Evolutionary conservation across 2,888 invertebrate species (phyloP).

Genomic region (Caenorhabditis sp.): DNA sequence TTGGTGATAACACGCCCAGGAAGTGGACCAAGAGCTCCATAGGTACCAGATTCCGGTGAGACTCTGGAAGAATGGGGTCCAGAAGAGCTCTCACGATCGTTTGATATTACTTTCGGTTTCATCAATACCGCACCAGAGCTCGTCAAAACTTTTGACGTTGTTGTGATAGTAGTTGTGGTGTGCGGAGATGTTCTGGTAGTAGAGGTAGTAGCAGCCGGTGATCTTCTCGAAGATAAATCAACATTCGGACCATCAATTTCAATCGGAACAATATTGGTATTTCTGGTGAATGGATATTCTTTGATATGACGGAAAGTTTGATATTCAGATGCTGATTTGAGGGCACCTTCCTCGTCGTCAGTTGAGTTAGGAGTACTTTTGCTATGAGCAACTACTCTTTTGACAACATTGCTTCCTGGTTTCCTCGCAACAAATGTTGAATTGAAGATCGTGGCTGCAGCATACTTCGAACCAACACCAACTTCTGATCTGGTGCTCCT

Average conservation of each 20-base stretch:
- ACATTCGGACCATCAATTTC: constrained; percentile 81
- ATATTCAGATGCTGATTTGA: constrained; percentile 67
- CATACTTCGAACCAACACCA: constrained; percentile 60
- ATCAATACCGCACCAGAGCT: constrained; percentile 73
- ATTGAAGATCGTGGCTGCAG: constrained; percentile 68
- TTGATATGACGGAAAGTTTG: constrained; percentile 67
- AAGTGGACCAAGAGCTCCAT: constrained; percentile 77
- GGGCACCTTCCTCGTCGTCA: constrained; percentile 68
- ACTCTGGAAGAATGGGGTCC: constrained; percentile 52
- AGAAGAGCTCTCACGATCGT: constrained; percentile 46
- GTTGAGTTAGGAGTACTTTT: constrained; percentile 71
- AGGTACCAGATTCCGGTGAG: constrained; percentile 71
- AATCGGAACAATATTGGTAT: constrained; percentile 74
- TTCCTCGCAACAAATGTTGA: constrained; percentile 80
- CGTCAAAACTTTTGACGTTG: constrained; percentile 67
- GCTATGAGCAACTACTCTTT: constrained; percentile 75
- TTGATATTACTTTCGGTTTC: constrained; percentile 74
- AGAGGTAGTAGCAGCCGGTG: constrained; percentile 25
- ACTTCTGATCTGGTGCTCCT: constrained; percentile 68
- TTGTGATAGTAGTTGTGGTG: constrained; percentile 53
- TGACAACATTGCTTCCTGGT: constrained; percentile 80
- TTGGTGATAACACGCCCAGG: constrained; percentile 80
- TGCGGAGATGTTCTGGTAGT: constrained; percentile 29
- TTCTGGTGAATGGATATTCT: constrained; percentile 68
- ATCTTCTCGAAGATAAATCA: constrained; percentile 57